Conservation (phyloP, 2,113 vertebrate genomes). For the Centropus bengalensis region DNA sequence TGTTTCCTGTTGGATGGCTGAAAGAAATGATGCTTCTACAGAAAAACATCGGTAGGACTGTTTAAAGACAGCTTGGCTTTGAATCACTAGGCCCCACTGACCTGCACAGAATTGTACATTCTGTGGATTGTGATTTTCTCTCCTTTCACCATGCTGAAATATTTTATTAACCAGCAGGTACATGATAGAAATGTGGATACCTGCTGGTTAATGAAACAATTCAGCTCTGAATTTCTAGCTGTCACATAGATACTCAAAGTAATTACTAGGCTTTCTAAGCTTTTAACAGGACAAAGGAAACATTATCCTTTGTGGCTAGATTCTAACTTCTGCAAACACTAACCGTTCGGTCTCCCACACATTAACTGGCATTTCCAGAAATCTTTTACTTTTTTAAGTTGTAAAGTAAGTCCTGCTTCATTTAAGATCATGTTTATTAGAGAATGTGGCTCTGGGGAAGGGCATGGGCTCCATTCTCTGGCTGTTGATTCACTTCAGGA, state of each 20-base stretch:
- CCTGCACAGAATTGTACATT: not conserved
- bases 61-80: not conserved
- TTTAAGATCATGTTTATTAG: not conserved
- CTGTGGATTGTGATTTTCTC: slow-evolving; percentile 5
- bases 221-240: slow-evolving; percentile 36
- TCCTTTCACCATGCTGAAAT: not conserved
- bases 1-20: not conserved
- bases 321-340: not conserved
- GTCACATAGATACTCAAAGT: slow-evolving; percentile 9
- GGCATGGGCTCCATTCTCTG: not conserved
- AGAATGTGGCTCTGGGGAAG: not conserved
- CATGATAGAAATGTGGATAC: not conserved
- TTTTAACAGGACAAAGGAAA: not conserved
- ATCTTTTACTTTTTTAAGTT: not conserved
- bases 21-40: not conserved
- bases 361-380: not conserved
- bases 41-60: not conserved
- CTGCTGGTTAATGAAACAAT: slow-evolving; percentile 16
- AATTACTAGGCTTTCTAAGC: slow-evolving; percentile 2
- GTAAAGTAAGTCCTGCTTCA: not conserved
- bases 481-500: not conserved
- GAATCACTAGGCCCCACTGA: not conserved
- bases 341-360: not conserved
- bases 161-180: slow-evolving; percentile 6
- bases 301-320: not conserved